Base-by-base conservation (phyloP, 2,797 vertebrate species). In the Rhynchotus rufescens region DNA sequence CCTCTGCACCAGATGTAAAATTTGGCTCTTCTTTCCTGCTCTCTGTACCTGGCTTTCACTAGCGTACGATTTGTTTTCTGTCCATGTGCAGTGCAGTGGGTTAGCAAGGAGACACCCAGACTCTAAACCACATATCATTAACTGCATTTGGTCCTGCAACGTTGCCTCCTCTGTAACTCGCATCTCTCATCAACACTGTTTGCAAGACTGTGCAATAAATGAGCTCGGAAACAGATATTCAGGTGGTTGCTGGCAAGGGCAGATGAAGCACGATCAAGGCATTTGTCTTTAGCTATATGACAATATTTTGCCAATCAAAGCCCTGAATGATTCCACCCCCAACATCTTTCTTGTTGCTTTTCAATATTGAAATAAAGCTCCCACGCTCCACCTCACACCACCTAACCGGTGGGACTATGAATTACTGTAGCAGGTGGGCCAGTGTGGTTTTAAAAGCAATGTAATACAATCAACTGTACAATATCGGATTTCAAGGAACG, bases 401-500 rank as follows among this genome's bases (percentile, higher is more conserved):
- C 80, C 94, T 95, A 96, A 94, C 86, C 95, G 92, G 90, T 75
- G 95, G 90, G 57, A 96, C 44, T 56, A 97, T 96, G 96, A 97
- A 97, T 98, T 97, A 97, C 96, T 97, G 94, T 90, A 98, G 97
- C 98, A 98, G 97, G 97, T 98, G 97, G 97, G 91, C 92, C 92
- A 84, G 62, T 95, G 94, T 92, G 96, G 96, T 96, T 98, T 98
- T 96, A 96, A 97, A 92, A 97, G 91, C 94, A 97, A 90, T 96
- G 97, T 97, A 98, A 98, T 96, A 97, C 94, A 98, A 98, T 97
- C 97, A 97, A 96, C 97, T 96, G 96, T 90, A 96, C 83, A 90
- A 51, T 96, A 97, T 97, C 95, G 83, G 85, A 94, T 98, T 98
- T 98, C 98, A 96, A 97, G 96, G 93, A 97, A 97, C 9, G 80